Evolutionary conservation across 37 sponge, comb jelly and placozoan species (phyloP), one percentile per base, ranked within the genome.

Genomic region (Theonella swinhoei): DNA sequence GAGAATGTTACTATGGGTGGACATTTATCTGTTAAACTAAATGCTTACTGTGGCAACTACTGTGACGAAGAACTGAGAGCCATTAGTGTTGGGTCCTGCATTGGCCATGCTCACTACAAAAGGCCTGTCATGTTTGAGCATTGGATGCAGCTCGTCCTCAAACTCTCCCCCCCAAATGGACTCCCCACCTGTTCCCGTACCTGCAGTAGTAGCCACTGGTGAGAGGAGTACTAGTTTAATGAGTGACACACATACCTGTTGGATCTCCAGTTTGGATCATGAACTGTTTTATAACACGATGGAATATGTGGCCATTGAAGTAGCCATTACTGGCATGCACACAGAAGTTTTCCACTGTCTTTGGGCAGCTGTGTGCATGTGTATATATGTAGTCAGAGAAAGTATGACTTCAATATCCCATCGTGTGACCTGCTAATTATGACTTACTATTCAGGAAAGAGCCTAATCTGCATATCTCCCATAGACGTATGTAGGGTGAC

Each of bases 231-330:
- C n/a, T n/a, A n/a, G n/a, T n/a, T 30, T 14, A 37, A 30, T 20
- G 34, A 37, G 42, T 37, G 9, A 63, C 17, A 30, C 17, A 0
- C 71, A 32, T 65, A 92, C 98, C 98, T 74, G 88, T 86, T 23
- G 98, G 98, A 77, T 98, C 98, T 73, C 98, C 98, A 30, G 98
- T 95, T 59, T 98, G 98, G 74, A 98, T 91, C 98, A 98, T 98
- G 80, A 98, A 98, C 78, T 85, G 84, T 42, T 98, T 95, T 70
- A 98, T 98, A 28, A 98, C 92, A 30, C 98, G 77, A 61, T 98
- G 98, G 64, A 98, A 98, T 59, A 98, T 95, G 74, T 90, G 84
- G 2, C 90, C 92, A 71, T 98, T 91, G 75, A 95, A 98, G 79
- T 98, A 98, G 37, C 91, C 94, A 59, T 98, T 89, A 72, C 61